phyloP scores from a whole-genome alignment of 2,113 vertebrate species.

The Gadus macrocephalus region DNA sequence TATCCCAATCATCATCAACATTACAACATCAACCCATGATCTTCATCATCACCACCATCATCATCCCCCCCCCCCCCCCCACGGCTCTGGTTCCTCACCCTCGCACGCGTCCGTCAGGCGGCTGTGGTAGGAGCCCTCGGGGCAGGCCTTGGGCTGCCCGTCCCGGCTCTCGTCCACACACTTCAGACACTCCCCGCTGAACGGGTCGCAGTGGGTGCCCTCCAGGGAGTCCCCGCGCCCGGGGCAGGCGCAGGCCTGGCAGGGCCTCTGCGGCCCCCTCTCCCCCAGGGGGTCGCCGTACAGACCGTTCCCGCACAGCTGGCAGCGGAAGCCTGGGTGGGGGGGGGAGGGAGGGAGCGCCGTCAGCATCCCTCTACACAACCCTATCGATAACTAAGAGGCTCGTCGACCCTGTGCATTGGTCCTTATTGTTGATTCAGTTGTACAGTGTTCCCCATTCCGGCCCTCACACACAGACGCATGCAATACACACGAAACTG shows the following conservation, averaged over 20 bases:
- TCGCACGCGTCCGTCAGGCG: slow-evolving; percentile 69
- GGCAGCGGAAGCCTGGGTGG: slow-evolving; percentile 76
- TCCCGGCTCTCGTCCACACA: slow-evolving; percentile 82
- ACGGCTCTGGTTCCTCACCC: slow-evolving; percentile 32
- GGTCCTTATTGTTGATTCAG: too few species aligned
- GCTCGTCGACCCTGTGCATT: too few species aligned
- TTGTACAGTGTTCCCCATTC: too few species aligned
- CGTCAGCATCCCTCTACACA: too few species aligned
- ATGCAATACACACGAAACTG: not conserved
- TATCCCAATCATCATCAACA: too few species aligned
- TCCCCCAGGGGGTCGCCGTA: slow-evolving; percentile 76
- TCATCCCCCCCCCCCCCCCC: too few species aligned
- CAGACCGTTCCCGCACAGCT: slow-evolving; percentile 82
- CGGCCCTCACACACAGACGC: not conserved
- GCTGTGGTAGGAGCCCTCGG: slow-evolving; percentile 76
- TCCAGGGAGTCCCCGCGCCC: slow-evolving; percentile 70
- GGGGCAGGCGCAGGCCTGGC: slow-evolving; percentile 78
- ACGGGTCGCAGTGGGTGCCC: slow-evolving; percentile 76
- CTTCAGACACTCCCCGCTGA: slow-evolving; percentile 79
- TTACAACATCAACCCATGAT: too few species aligned
- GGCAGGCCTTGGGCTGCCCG: slow-evolving; percentile 76
- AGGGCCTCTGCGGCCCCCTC: slow-evolving; percentile 59
- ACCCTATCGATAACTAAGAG: too few species aligned
- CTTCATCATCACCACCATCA: too few species aligned
- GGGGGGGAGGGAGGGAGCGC: too few species aligned